Evolutionary conservation across 2,797 vertebrate species (phyloP), one percentile per base, ranked within the genome.

Genomic region (Anas bernieri): DNA sequence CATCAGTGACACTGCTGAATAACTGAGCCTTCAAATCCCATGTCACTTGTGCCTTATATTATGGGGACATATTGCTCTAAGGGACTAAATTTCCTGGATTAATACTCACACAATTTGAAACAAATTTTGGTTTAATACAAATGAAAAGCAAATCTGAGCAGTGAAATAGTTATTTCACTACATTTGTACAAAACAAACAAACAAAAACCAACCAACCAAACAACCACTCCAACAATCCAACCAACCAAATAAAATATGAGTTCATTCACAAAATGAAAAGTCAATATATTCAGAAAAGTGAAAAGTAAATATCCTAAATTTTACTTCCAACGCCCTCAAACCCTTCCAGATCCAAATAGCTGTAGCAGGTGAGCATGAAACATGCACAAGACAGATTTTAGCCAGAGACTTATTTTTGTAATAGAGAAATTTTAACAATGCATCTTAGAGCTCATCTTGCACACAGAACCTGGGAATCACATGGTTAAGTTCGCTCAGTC

Each of bases 61-160:
- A 31, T 21, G n/a, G n/a, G 14, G 68, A 25, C 13, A 10, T 30
- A 78, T 79, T 82, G 55, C 58, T 69, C 35, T 59, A n/a, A 50
- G 46, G n/a, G 41, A 66, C 31, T 37, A 70, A 10, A 9, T 25
- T 77, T 37, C 43, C 61, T 17, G 12, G 13, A 52, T 63, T 81
- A n/a, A 39, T 21, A 56, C 22, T 66, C 25, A 8, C 0, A 12
- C 35, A 35, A 59, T 54, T 5, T n/a, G 41, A 41, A 70, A 58
- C 6, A 23, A 0, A 0, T 26, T 69, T 31, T 2, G 9, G 8
- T 80, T 43, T 25, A 35, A 37, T n/a, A 63, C 2, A 14, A 75
- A 59, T 17, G 43, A 68, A 48, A 78, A 52, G 28, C 6, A 5
- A 21, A 45, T 25, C 10, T 54, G 45, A 79, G 39, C 12, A 25